Base-by-base conservation (phyloP, 92 coral and sea anemone genomes). In the Diadumene lineata region DNA sequence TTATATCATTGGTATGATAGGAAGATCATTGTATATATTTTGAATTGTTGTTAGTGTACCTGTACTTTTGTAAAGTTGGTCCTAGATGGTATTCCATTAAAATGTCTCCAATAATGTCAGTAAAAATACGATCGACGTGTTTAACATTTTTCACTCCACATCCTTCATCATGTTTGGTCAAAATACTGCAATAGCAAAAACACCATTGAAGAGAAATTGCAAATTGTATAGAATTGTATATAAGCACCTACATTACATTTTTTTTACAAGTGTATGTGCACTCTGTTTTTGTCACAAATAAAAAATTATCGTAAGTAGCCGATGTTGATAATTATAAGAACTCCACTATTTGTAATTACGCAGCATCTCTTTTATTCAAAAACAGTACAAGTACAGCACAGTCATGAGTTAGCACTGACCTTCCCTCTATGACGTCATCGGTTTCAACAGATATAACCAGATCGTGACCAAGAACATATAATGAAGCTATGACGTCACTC, bases 401-500 rank as follows among this genome's bases (percentile, higher is more conserved):
- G n/a, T n/a, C n/a, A n/a, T n/a, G n/a, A n/a, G n/a, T n/a, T n/a
- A n/a, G n/a, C n/a, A 24, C 80, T 48, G 16, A 38, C 48, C 48
- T 38, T 38, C 48, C 48, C 13, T 38, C 48, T 6, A 38, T 38
- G 48, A 38, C 48, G 48, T 38, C 48, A 4, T 38, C 13, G 7
- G 13, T 13, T 4, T 38, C 48, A 38, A 38, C 48, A 6, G 48
- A 38, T 38, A 38, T 38, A 38, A 13, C 13, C 48, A 38, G 48
- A 38, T 60, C 67, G 62, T 91, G 97, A 3, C 97, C 97, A 24
- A 91, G 88, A 24, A 91, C 76, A 76, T 91, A 87, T 68, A 91
- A 69, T 17, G 92, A 83, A 31, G 85, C 72, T 2, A 91, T 84
- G 31, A 91, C 74, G 66, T 91, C 97, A 69, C 82, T 84, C 97